Conservation (phyloP, 2,113 vertebrate genomes). For the Chaetodon trifascialis region DNA sequence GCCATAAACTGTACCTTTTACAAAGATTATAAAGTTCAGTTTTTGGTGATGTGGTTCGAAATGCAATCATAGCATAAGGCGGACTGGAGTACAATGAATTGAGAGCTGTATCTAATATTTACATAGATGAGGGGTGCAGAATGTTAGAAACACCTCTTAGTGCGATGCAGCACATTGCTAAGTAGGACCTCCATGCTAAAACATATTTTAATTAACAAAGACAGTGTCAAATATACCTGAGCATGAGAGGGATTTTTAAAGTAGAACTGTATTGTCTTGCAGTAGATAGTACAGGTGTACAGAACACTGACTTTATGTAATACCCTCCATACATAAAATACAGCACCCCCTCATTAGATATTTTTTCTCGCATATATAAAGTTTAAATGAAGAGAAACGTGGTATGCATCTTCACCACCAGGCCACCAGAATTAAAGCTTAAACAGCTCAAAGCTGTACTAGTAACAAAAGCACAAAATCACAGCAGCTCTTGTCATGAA, state of each 20-base stretch:
- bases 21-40: not conserved
- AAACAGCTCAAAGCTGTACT: not conserved
- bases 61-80: not conserved
- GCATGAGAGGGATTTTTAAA: not conserved
- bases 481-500: not conserved
- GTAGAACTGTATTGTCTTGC: not conserved
- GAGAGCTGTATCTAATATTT: not conserved
- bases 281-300: not conserved
- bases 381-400: not conserved
- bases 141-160: too few relatives aligned
- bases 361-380: not conserved
- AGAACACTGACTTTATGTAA: not conserved
- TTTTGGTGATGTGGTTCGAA: not conserved
- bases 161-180: not conserved
- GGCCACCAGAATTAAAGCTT: not conserved
- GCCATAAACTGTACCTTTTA: not conserved
- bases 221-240: not conserved
- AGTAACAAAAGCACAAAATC: not conserved
- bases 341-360: not conserved
- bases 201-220: too few relatives aligned
- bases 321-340: not conserved
- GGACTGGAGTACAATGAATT: not conserved
- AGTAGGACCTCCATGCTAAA: not conserved
- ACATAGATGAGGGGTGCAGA: too few relatives aligned
- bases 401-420: not conserved